phyloP scores from a whole-genome alignment of 2,797 vertebrate genomes.

The Paratrypauchen microcephalus region DNA sequence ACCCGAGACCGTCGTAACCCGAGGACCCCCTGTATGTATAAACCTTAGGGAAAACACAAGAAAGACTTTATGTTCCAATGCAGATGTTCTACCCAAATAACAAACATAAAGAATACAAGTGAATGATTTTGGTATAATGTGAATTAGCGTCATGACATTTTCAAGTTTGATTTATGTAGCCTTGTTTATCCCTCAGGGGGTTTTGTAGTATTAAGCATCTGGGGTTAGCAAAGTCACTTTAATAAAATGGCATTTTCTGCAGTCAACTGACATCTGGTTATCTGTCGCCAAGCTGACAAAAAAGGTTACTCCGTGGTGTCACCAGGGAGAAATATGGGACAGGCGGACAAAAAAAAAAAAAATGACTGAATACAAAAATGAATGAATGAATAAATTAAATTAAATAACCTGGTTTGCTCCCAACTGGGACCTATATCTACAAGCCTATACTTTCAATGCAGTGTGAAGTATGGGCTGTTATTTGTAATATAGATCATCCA shows the following conservation, averaged over 20 bases:
- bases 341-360: too few species aligned
- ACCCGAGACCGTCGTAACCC: too few species aligned
- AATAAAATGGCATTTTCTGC: background rate
- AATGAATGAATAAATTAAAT: too few species aligned
- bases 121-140: background rate
- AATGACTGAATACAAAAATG: too few species aligned
- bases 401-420: too few species aligned
- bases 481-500: too few species aligned
- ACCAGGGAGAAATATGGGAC: background rate
- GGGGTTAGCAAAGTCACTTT: constrained; percentile 1
- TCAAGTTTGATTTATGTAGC: background rate
- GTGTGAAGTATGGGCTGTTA: background rate
- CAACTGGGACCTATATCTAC: too few species aligned
- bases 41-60: constrained; percentile 2
- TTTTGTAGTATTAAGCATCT: background rate
- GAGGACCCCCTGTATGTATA: too few species aligned
- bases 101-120: background rate
- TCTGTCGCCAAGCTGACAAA: background rate
- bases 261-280: background rate
- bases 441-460: too few species aligned
- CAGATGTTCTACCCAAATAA: background rate
- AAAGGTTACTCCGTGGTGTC: background rate
- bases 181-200: background rate
- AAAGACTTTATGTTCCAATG: background rate
- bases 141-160: background rate